phyloP scores from a whole-genome alignment of 1,140 invertebrate species.

The Pinna nobilis region DNA sequence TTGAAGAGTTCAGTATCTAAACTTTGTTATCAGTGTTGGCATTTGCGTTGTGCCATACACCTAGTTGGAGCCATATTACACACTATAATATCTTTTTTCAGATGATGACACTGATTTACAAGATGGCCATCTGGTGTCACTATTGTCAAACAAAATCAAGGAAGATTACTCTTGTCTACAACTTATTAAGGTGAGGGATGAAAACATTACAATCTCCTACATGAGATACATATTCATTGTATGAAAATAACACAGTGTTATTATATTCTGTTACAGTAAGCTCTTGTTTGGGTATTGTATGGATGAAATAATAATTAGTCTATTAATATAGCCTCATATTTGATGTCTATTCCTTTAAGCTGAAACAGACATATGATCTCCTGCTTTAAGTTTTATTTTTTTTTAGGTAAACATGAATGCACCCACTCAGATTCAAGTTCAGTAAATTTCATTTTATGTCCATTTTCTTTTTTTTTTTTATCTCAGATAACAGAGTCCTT shows the following conservation, averaged over 20 bases:
- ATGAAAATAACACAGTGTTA: neutral
- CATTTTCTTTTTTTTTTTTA: neutral
- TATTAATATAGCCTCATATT: neutral
- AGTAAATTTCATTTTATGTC: neutral
- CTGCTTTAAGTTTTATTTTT: neutral
- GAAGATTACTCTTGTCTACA: conserved; percentile 20
- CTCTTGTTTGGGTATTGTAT: neutral
- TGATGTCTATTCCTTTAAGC: neutral
- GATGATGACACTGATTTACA: conserved; percentile 21
- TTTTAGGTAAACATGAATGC: neutral
- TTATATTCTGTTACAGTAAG: neutral
- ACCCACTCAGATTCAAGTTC: neutral
- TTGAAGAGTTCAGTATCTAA: no score
- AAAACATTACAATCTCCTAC: no score
- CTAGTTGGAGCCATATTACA: no score
- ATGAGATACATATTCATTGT: neutral
- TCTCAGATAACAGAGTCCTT: conserved; percentile 41
- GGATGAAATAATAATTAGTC: neutral
- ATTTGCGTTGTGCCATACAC: no score
- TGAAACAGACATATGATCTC: neutral
- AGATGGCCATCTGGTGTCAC: conserved; percentile 44
- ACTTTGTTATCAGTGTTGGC: no score
- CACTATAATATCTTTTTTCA: no score
- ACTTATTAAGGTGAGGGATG: neutral
- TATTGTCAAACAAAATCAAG: conserved; percentile 30